These are phyloP conservation scores for Corvus moneduloides DNA, from an alignment of 2,113 vertebrate genomes.

Conservation along the genomic window DNA sequence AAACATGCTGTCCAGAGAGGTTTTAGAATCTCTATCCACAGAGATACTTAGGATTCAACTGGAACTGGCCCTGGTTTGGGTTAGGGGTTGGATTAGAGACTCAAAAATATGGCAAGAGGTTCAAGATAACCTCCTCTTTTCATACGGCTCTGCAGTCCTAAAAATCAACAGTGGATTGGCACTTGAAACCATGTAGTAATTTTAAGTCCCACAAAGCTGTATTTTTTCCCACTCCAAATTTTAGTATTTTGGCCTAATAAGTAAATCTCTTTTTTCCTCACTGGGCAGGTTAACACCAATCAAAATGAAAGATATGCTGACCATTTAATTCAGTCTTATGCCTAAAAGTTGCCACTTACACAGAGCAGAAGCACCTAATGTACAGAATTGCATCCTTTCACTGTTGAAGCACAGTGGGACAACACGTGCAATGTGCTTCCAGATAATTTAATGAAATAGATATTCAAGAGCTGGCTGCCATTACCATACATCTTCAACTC, in stretches of 20 bases:
- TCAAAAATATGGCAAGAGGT: neutral
- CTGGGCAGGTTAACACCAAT: neutral
- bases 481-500: neutral
- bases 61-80: neutral
- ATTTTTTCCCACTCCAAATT: neutral
- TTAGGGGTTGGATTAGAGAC: neutral
- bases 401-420: neutral
- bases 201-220: neutral
- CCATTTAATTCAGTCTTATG: neutral
- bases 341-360: neutral
- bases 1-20: neutral
- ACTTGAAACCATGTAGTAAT: neutral
- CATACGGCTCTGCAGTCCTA: neutral
- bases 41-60: neutral
- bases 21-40: neutral
- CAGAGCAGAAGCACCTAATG: neutral
- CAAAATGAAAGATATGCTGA: neutral
- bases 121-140: neutral
- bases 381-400: neutral
- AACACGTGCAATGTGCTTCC: rapidly evolving
- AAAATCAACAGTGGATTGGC: neutral
- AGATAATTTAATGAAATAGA: neutral
- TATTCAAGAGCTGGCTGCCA: neutral
- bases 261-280: neutral
- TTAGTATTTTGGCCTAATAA: neutral